phyloP scores from a whole-genome alignment of 2,113 vertebrate species.

The Atherinomorus stipes region DNA sequence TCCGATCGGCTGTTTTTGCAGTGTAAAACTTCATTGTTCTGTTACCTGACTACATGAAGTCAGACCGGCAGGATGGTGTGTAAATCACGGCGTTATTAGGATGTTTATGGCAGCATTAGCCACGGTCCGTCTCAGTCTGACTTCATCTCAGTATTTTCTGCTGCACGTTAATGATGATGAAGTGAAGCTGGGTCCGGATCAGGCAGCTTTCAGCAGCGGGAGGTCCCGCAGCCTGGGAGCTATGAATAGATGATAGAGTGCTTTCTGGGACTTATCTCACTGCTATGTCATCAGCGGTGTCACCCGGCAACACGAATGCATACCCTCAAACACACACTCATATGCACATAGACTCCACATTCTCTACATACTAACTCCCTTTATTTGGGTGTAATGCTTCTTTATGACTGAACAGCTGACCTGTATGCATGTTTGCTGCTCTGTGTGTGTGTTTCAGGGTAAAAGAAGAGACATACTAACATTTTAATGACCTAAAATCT shows the following conservation, averaged over 20 bases:
- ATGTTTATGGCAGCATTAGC: conserved; percentile 61
- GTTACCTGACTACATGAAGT: too few relatives aligned
- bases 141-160: conserved; percentile 41
- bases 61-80: conserved; percentile 8
- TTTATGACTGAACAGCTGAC: conserved; percentile 65
- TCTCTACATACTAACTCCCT: conserved; percentile 52
- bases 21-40: too few relatives aligned
- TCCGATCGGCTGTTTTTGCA: too few relatives aligned
- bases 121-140: conserved; percentile 37
- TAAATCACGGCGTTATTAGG: conserved; percentile 48
- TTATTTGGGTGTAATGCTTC: conserved; percentile 45
- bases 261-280: conserved; percentile 60
- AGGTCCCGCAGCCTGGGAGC: conserved; percentile 45
- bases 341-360: conserved; percentile 65
- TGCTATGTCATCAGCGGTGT: conserved; percentile 66
- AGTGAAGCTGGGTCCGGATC: conserved; percentile 53
- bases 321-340: conserved; percentile 21
- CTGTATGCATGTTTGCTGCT: background rate
- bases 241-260: conserved; percentile 69
- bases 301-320: conserved; percentile 51
- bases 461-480: too few relatives aligned
- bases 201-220: conserved; percentile 66
- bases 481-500: too few relatives aligned
- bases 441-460: background rate
- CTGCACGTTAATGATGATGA: conserved; percentile 64